A percentile compares a stretch with the other conserved stretches of the same genome.
Evolutionary conservation across 2,888 invertebrate genomes (phyloP).

Genomic region (Palloptera scutellata): DNA sequence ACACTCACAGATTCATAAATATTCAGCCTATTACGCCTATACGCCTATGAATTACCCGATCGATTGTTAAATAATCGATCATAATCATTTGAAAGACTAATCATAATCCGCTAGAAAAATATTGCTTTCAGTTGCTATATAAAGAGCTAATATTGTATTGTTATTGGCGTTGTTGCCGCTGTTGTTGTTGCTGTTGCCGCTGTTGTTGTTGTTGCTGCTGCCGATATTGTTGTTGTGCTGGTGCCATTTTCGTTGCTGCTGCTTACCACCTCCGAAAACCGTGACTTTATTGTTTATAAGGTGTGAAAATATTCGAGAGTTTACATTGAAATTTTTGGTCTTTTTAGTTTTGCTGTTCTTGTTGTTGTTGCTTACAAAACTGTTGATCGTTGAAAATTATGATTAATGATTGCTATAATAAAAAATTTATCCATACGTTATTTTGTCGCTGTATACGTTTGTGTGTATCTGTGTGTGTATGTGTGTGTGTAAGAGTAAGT

Average conservation of each 20-base stretch:
- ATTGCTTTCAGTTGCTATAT: conserved; percentile 31
- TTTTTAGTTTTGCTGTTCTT: neutral
- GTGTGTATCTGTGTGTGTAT: neutral
- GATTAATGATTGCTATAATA: conserved; percentile 54
- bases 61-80: conserved; percentile 21
- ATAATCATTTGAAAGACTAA: conserved; percentile 26
- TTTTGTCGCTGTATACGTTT: neutral
- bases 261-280: conserved; percentile 49
- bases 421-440: conserved; percentile 38
- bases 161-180: neutral
- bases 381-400: conserved; percentile 60
- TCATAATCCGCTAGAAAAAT: conserved; percentile 59
- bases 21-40: conserved; percentile 4
- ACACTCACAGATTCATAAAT: neutral
- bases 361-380: conserved; percentile 51
- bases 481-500: neutral
- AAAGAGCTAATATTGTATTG: conserved; percentile 9
- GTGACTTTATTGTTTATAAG: conserved; percentile 58
- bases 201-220: conserved; percentile 21
- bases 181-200: neutral
- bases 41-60: too few species aligned
- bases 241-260: conserved; percentile 22
- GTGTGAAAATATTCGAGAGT: conserved; percentile 60
- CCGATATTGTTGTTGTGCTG: neutral
- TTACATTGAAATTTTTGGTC: conserved; percentile 29